Evolutionary conservation across 2,888 invertebrate genomes (phyloP).

Genomic region (Orthosia cruda): DNA sequence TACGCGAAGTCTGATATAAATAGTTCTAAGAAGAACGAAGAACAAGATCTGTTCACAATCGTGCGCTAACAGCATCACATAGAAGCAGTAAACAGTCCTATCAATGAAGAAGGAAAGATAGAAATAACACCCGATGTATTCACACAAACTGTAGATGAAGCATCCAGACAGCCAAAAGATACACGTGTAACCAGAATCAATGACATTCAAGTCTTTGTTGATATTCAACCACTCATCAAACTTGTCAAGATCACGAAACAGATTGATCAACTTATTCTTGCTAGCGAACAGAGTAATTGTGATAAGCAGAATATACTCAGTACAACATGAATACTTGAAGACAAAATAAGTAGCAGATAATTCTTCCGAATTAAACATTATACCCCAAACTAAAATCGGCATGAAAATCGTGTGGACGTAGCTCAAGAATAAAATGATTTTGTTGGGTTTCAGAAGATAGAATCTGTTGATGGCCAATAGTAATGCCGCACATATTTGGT

Average conservation of each 20-base stretch:
- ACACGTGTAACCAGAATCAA: slow-evolving; percentile 62
- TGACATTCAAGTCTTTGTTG: slow-evolving; percentile 68
- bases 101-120: slow-evolving; percentile 59
- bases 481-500: no score
- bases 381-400: slow-evolving; percentile 54
- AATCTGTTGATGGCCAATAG: slow-evolving; percentile 75
- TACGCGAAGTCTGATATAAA: slow-evolving; percentile 77
- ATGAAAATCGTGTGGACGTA: slow-evolving; percentile 63
- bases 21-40: slow-evolving; percentile 73
- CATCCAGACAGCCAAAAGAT: slow-evolving; percentile 66
- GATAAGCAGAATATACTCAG: slow-evolving; percentile 76
- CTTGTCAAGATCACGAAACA: slow-evolving; percentile 74
- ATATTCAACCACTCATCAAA: slow-evolving; percentile 81
- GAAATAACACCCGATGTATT: slow-evolving; percentile 68
- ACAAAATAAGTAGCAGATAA: slow-evolving; percentile 69
- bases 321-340: slow-evolving; percentile 70
- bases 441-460: slow-evolving; percentile 71
- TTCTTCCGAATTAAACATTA: slow-evolving; percentile 48
- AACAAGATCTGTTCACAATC: slow-evolving; percentile 81
- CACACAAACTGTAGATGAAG: slow-evolving; percentile 68
- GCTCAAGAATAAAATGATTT: slow-evolving; percentile 57
- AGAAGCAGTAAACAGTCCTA: slow-evolving; percentile 50
- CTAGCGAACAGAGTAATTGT: slow-evolving; percentile 69
- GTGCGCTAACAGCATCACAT: slow-evolving; percentile 73
- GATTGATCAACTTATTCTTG: slow-evolving; percentile 70